These are phyloP conservation scores for Lepeophtheirus nordmannii DNA, from an alignment of 2,888 invertebrate species.

Conservation along the genomic window DNA sequence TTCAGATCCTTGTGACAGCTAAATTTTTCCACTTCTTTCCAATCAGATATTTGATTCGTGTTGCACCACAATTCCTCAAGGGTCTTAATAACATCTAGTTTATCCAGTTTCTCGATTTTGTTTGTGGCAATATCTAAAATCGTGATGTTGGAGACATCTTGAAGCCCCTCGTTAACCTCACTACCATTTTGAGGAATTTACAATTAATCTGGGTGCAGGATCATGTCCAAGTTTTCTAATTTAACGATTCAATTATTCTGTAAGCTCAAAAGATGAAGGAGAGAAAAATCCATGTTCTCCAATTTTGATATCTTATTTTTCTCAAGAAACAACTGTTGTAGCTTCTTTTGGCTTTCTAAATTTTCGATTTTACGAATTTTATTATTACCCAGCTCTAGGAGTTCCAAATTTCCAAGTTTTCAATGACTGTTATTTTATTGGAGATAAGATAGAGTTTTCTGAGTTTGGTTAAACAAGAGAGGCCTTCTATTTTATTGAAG, in stretches of 20 bases:
- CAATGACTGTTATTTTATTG: constrained; percentile 69
- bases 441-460: constrained; percentile 73
- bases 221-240: constrained; percentile 64
- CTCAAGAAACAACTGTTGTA: constrained; percentile 69
- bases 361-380: constrained; percentile 74
- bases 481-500: constrained; percentile 64
- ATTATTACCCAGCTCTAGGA: constrained; percentile 90
- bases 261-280: constrained; percentile 63
- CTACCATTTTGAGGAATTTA: constrained; percentile 90
- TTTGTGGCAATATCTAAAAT: constrained; percentile 85
- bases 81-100: constrained; percentile 54
- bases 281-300: constrained; percentile 54
- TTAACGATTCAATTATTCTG: constrained; percentile 67
- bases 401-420: constrained; percentile 67
- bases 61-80: constrained; percentile 90
- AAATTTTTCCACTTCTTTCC: constrained; percentile 64
- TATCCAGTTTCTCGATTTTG: constrained; percentile 59
- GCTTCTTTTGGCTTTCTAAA: constrained; percentile 52
- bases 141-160: constrained; percentile 50
- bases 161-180: constrained; percentile 41
- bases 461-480: constrained; percentile 56
- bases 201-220: constrained; percentile 62
- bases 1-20: constrained; percentile 43
- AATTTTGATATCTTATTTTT: constrained; percentile 87
- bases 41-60: constrained; percentile 47